Evolutionary conservation across 2,113 vertebrate species (phyloP), one percentile per base, ranked within the genome.

Genomic region (Trogon melanurus): DNA sequence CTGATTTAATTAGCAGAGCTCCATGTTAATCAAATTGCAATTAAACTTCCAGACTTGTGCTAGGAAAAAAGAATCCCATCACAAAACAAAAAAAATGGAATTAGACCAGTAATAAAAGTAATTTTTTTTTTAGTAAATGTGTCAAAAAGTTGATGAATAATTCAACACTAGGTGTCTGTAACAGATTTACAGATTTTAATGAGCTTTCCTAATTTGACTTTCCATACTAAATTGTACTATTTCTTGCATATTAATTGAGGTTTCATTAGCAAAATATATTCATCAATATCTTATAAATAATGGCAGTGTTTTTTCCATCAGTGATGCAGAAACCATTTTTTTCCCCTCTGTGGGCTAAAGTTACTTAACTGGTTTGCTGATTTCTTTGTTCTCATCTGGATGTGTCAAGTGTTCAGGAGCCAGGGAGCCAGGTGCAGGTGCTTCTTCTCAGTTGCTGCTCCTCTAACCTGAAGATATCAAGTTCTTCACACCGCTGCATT

Each of bases 1-100:
- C 73, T 97, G 88, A 97, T 97, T 97, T 97, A 97, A 98, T 98
- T 98, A 98, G 61, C 83, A 92, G 85, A 97, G 27, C 50, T 96
- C 82, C 81, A 27, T 93, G 93, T 83, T 97, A 97, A 98, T 97
- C 95, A 95, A 82, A 96, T 97, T 94, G 71, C 91, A 91, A 96
- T 96, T 97, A 98, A 96, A 97, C 64, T 96, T 91, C 65, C 48
- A 96, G 74, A 67, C 53, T 93, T 69, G 58, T 21, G 80, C 60
- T 67, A 26, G 72, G 74, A 86, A 82, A 47, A 79, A 81, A 80
- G 27, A 89, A 85, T 84, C 23, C n/a, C 38, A 76, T 93, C 71
- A 60, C 53, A 91, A 96, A 96, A 88, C 72, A 72, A 76, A 93
- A 93, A 95, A 89, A 65, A 11, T 70, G 91, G 66, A 96, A 95